phyloP scores from a whole-genome alignment of 2,888 invertebrate species.

The Hypselothyrea guttata region DNA sequence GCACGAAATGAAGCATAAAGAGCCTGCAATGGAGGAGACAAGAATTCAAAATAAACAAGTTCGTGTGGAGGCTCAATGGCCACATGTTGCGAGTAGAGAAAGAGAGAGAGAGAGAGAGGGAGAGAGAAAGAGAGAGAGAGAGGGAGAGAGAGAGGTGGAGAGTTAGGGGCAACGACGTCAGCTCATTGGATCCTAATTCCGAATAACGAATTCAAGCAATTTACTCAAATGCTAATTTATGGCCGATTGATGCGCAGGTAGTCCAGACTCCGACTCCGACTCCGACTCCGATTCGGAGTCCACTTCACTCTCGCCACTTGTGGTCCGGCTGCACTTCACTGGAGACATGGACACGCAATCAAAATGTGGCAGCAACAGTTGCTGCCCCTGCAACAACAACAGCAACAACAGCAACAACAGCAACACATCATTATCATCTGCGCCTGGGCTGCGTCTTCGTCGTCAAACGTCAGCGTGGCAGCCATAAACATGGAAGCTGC shows the following conservation, averaged over 20 bases:
- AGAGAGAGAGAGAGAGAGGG: slow-evolving; percentile 24
- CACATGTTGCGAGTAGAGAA: slow-evolving; percentile 49
- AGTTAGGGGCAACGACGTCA: slow-evolving; percentile 40
- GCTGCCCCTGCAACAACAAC: slow-evolving; percentile 6
- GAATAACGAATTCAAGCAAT: slow-evolving; percentile 82
- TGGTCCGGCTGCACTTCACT: slow-evolving; percentile 3
- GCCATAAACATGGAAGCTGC: slow-evolving; percentile 74
- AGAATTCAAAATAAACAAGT: slow-evolving; percentile 61
- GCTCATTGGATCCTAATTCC: slow-evolving; percentile 79
- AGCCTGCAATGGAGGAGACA: slow-evolving; percentile 5
- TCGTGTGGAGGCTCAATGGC: slow-evolving; percentile 43
- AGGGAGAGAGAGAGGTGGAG: slow-evolving; percentile 3
- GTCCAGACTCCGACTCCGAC: slow-evolving; percentile 9
- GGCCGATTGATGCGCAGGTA: slow-evolving; percentile 81
- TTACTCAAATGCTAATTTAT: slow-evolving; percentile 82
- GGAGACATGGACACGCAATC: slow-evolving; percentile 64
- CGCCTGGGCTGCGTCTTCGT: slow-evolving; percentile 25
- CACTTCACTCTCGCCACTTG: slow-evolving; percentile 1
- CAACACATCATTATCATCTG: slow-evolving; percentile 66
- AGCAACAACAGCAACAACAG: slow-evolving; percentile 24
- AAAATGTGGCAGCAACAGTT: slow-evolving; percentile 50
- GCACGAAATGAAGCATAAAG: slow-evolving; percentile 71
- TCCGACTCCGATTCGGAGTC: neutral
- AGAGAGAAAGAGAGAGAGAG: slow-evolving; percentile 3
- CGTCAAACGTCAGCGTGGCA: slow-evolving; percentile 57